Conservation (phyloP, 1,140 invertebrate species). For the Choristoneura fumiferana region DNA sequence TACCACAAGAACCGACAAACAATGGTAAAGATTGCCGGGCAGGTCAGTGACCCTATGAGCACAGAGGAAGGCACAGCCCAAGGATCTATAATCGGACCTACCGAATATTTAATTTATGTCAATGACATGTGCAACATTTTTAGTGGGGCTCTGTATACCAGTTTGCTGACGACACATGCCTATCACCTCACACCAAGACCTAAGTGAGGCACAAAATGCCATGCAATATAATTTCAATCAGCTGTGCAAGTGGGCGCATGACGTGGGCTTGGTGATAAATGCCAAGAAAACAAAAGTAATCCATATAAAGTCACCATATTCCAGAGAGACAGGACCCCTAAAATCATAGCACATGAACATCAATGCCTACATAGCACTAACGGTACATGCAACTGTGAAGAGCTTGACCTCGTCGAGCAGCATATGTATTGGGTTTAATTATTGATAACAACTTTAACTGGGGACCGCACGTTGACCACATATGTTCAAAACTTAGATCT, state of each 20-base stretch:
- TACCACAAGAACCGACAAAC: background rate
- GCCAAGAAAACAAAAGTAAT: conserved; percentile 10
- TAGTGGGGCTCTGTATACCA: background rate
- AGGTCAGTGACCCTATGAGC: background rate
- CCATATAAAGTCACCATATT: conserved; percentile 9
- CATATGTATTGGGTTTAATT: conserved; percentile 12
- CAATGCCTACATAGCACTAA: conserved; percentile 4
- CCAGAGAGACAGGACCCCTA: background rate
- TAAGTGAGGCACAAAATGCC: background rate
- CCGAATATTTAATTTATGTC: conserved; percentile 1
- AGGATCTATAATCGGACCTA: background rate
- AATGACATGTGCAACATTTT: conserved; percentile 15
- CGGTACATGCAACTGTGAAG: background rate
- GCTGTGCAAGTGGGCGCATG: conserved; percentile 5
- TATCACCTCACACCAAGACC: background rate
- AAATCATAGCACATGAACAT: conserved; percentile 3
- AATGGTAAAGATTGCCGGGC: background rate
- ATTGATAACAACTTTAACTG: conserved; percentile 13
- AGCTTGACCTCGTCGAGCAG: background rate
- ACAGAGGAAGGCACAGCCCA: conserved; percentile 7
- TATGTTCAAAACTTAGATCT: background rate
- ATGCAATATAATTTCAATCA: background rate
- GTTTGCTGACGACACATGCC: conserved; percentile 14
- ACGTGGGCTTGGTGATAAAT: conserved; percentile 7
- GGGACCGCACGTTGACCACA: background rate